Evolutionary conservation across 2,797 vertebrate genomes (phyloP).

Genomic region (Otolemur crassicaudatus): DNA sequence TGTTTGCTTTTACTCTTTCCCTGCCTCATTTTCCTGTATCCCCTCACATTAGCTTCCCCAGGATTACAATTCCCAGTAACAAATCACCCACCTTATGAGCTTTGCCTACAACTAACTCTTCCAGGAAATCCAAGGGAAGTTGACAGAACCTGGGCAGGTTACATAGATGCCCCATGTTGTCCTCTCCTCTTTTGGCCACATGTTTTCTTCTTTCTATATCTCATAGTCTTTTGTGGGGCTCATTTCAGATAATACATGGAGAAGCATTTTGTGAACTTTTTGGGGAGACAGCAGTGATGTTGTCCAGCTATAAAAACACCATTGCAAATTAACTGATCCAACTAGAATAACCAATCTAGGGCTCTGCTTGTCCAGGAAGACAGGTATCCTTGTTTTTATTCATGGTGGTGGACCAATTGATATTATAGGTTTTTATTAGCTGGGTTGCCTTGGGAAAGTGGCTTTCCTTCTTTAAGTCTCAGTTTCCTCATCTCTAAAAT

Average conservation of each 20-base stretch:
- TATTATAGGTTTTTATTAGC: not conserved
- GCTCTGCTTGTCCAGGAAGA: not conserved
- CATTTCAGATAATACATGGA: not conserved
- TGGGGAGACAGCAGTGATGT: not conserved
- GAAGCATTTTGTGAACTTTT: not conserved
- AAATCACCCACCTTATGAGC: not conserved
- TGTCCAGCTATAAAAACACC: not conserved
- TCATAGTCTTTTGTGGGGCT: not conserved
- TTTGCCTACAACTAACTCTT: constrained; percentile 8
- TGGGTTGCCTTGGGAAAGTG: not conserved
- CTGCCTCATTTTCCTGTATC: not conserved
- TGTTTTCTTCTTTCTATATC: not conserved
- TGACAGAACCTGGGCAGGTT: not conserved
- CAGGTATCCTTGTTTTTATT: not conserved
- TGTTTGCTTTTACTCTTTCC: not conserved
- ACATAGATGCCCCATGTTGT: not conserved
- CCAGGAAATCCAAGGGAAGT: constrained; percentile 2
- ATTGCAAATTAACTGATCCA: not conserved
- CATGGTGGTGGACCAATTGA: not conserved
- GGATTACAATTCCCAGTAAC: not conserved
- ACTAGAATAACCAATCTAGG: not conserved
- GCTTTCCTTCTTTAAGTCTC: constrained; percentile 22
- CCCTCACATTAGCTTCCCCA: not conserved
- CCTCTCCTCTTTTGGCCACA: not conserved
- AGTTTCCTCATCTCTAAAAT: constrained; percentile 31